Conservation (phyloP, 2,888 invertebrate genomes). For the Temnothorax rugatulus region DNA sequence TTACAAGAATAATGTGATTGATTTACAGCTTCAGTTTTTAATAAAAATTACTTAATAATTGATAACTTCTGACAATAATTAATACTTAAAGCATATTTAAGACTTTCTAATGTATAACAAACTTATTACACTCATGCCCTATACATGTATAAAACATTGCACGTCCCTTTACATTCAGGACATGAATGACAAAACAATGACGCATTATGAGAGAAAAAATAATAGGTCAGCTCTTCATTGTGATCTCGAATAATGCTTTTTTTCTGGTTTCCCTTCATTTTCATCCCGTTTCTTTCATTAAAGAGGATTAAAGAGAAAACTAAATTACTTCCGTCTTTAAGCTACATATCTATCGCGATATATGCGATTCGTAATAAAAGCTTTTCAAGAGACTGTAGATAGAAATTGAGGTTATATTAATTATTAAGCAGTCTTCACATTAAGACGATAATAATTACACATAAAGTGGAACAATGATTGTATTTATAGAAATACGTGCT, state of each 20-base stretch:
- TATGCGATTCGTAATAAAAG: not conserved
- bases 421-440: not conserved
- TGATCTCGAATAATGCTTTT: slow-evolving; percentile 22
- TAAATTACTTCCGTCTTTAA: slow-evolving; percentile 46
- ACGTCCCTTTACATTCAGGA: not conserved
- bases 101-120: not conserved
- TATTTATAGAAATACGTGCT: not conserved
- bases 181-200: slow-evolving; percentile 42
- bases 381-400: not conserved
- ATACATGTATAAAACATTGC: not conserved
- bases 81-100: not conserved
- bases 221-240: slow-evolving; percentile 48
- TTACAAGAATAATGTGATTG: not conserved
- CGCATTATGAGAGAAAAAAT: slow-evolving; percentile 29
- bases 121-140: not conserved
- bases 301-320: slow-evolving; percentile 8
- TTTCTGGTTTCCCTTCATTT: slow-evolving; percentile 1
- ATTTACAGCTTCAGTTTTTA: not conserved
- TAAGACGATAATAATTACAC: not conserved
- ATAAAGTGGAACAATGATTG: not conserved
- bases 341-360: not conserved
- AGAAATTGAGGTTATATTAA: slow-evolving; percentile 14
- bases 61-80: not conserved
- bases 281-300: slow-evolving; percentile 12
- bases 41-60: slow-evolving; percentile 1